These are phyloP conservation scores for Anabas testudineus DNA, from an alignment of 2,797 vertebrate genomes.

Conservation along the genomic window DNA sequence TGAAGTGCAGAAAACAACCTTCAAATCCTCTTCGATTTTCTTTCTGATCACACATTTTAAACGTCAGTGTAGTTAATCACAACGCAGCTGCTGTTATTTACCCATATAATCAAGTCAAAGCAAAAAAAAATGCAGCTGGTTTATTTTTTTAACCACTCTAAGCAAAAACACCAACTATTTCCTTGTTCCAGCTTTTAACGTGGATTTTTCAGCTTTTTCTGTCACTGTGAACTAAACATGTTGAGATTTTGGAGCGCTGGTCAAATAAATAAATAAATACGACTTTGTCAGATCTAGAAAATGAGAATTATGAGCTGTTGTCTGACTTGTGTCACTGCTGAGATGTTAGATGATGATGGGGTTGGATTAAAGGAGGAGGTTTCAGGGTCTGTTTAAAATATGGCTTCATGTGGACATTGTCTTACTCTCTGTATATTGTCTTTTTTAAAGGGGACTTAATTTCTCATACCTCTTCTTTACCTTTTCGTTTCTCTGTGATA, in stretches of 20 bases:
- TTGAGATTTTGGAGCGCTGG: too few species aligned
- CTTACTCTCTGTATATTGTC: not conserved
- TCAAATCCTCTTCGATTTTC: not conserved
- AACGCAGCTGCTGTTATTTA: not conserved
- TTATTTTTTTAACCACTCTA: too few species aligned
- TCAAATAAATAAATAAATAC: not conserved
- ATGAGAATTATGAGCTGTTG: not conserved
- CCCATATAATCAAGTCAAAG: not conserved
- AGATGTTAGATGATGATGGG: not conserved
- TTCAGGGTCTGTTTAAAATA: not conserved
- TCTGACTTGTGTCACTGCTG: too few species aligned
- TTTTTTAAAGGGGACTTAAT: not conserved
- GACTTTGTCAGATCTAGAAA: not conserved
- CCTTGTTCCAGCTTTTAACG: not conserved
- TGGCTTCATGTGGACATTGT: constrained; percentile 36
- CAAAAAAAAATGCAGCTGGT: not conserved
- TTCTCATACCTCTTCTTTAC: constrained; percentile 24
- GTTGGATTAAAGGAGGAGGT: too few species aligned
- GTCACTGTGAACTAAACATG: not conserved
- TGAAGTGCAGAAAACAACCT: not conserved
- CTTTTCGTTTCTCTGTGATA: not conserved
- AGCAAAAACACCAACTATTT: not conserved
- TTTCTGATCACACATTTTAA: not conserved
- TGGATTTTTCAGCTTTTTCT: not conserved
- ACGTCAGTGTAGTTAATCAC: too few species aligned